A percentile compares a stretch with the other conserved stretches of the same genome.
These are phyloP conservation scores for Stegodyphus mimosarum DNA, from an alignment of 1,140 invertebrate species.

Conservation along the genomic window DNA sequence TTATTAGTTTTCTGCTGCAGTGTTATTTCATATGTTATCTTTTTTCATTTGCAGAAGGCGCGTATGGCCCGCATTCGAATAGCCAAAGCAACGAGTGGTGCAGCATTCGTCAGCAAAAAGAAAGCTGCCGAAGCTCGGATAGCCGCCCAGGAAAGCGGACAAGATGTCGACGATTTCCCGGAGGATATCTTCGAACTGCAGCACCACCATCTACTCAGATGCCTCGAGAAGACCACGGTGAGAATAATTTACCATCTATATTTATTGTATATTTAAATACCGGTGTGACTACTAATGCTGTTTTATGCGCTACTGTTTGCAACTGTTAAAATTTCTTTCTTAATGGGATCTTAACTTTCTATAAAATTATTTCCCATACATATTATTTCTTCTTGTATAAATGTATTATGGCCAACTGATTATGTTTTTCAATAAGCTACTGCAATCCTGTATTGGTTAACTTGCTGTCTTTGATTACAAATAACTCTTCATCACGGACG, in stretches of 20 bases:
- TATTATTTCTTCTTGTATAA: too few relatives aligned
- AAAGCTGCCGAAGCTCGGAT: slow-evolving; percentile 95
- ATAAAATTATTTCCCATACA: too few relatives aligned
- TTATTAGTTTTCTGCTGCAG: not conserved
- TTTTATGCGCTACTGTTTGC: too few relatives aligned
- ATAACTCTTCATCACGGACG: too few relatives aligned
- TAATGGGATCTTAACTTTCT: too few relatives aligned
- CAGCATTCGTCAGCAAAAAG: slow-evolving; percentile 98
- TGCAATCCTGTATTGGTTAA: too few relatives aligned
- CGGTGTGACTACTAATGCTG: too few relatives aligned
- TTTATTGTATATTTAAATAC: too few relatives aligned
- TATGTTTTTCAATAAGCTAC: too few relatives aligned
- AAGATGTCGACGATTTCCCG: slow-evolving; percentile 85
- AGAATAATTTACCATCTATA: slow-evolving; percentile 64
- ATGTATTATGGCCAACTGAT: too few relatives aligned
- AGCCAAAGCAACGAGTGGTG: slow-evolving; percentile 97
- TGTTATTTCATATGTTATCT: not conserved
- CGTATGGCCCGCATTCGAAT: slow-evolving; percentile 95
- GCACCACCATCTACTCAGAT: slow-evolving; percentile 97
- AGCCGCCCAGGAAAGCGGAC: slow-evolving; percentile 89
- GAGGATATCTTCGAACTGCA: slow-evolving; percentile 99
- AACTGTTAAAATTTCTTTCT: too few relatives aligned
- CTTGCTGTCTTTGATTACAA: too few relatives aligned
- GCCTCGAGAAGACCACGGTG: slow-evolving; percentile 98
- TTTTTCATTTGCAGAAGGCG: slow-evolving; percentile 85